Evolutionary conservation across 2,113 vertebrate genomes (phyloP).

Genomic region (Cheilinus undulatus): DNA sequence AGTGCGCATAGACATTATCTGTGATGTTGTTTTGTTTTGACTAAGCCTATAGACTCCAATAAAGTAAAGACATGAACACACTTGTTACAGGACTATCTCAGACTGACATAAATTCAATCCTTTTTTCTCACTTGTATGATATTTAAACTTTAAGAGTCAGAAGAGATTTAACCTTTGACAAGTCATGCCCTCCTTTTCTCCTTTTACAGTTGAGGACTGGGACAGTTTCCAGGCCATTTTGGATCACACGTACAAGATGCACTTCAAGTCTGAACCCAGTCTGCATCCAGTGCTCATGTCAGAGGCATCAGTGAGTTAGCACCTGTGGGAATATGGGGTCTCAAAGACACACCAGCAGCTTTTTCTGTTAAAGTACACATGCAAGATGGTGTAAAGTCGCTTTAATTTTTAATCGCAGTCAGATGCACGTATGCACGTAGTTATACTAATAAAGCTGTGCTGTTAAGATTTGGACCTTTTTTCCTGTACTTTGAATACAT

Average conservation of each 20-base stretch:
- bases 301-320: conserved; percentile 92
- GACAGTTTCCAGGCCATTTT: conserved; percentile 98
- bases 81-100: not conserved
- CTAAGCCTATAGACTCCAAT: not conserved
- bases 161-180: not conserved
- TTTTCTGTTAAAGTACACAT: not conserved
- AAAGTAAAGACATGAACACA: not conserved
- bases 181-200: not conserved
- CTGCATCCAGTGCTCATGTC: conserved; percentile 99
- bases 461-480: too few relatives aligned
- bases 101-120: not conserved
- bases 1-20: not conserved
- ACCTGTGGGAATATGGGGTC: not conserved
- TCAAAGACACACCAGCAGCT: not conserved
- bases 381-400: not conserved
- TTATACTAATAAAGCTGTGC: too few relatives aligned
- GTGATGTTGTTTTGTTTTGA: not conserved
- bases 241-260: conserved; percentile 99
- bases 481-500: too few relatives aligned
- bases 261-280: conserved; percentile 97
- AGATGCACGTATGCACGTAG: too few relatives aligned
- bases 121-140: not conserved
- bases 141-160: not conserved
- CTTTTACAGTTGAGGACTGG: conserved; percentile 95
- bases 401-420: too few relatives aligned